Percentiles rank a stretch among this genome's conserved stretches.
Conservation (phyloP, 1,140 invertebrate species). For the Pygmarrhopalites habei region DNA sequence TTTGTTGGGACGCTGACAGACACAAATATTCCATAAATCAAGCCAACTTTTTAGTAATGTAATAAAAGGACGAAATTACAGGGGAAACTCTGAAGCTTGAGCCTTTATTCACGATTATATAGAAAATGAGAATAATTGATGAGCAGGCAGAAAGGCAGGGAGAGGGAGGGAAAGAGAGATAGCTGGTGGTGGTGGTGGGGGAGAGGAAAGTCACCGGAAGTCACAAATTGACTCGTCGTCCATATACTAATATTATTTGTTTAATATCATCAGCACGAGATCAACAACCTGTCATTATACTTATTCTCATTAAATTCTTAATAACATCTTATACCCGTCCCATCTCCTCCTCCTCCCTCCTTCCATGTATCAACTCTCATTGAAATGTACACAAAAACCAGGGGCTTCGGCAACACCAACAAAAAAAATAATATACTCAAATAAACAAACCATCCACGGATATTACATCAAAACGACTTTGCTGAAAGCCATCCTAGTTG, state of each 20-base stretch:
- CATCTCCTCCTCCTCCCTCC: too few relatives aligned
- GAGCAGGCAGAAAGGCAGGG: background rate
- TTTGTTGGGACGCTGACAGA: too few relatives aligned
- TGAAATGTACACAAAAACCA: too few relatives aligned
- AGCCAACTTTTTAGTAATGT: slow-evolving; percentile 3
- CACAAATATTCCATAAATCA: slow-evolving; percentile 8
- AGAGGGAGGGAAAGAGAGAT: too few relatives aligned
- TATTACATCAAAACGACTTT: too few relatives aligned
- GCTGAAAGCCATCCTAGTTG: too few relatives aligned
- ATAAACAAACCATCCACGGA: too few relatives aligned
- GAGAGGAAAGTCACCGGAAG: slow-evolving; percentile 6
- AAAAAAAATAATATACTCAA: too few relatives aligned
- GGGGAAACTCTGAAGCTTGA: background rate
- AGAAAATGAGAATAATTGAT: slow-evolving; percentile 16
- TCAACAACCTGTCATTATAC: slow-evolving; percentile 19
- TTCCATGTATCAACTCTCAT: too few relatives aligned
- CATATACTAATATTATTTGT: slow-evolving; percentile 1
- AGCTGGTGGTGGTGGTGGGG: too few relatives aligned
- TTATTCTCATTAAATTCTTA: slow-evolving; percentile 12
- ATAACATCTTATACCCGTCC: background rate
- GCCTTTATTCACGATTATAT: background rate
- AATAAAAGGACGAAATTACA: slow-evolving; percentile 14
- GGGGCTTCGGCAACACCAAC: too few relatives aligned
- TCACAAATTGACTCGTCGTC: slow-evolving; percentile 20
- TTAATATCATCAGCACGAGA: slow-evolving; percentile 11